Evolutionary conservation across 2,888 invertebrate genomes (phyloP).

Genomic region (Tiliacea citrago): DNA sequence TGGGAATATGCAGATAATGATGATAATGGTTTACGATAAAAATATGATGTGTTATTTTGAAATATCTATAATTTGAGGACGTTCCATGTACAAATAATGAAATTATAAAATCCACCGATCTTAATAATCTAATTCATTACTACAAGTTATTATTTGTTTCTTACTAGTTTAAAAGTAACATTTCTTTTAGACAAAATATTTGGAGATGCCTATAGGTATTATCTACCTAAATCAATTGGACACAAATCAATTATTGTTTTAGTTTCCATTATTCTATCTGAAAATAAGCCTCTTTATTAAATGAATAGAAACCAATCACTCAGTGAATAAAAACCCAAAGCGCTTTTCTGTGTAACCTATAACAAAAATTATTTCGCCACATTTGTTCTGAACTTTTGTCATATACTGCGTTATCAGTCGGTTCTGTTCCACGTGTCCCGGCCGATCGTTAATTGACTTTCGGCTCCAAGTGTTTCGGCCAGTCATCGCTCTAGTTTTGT

Average conservation of each 20-base stretch:
- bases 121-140: background rate
- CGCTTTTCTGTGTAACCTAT: background rate
- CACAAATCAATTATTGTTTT: background rate
- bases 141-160: background rate
- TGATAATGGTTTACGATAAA: background rate
- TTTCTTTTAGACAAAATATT: background rate
- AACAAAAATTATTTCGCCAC: background rate
- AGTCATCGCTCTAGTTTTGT: conserved; percentile 89
- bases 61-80: too few relatives aligned
- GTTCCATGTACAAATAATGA: too few relatives aligned
- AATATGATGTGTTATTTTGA: background rate
- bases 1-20: background rate
- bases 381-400: conserved; percentile 60
- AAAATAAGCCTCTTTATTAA: background rate
- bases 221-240: background rate
- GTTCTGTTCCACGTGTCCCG: conserved; percentile 82
- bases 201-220: background rate
- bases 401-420: conserved; percentile 74
- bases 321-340: background rate
- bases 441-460: conserved; percentile 88
- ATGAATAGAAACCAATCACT: background rate
- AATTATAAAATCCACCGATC: background rate
- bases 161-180: background rate
- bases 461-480: conserved; percentile 85
- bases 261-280: background rate